Evolutionary conservation across 2,888 invertebrate genomes (phyloP).

Genomic region (Mythimna loreyi): DNA sequence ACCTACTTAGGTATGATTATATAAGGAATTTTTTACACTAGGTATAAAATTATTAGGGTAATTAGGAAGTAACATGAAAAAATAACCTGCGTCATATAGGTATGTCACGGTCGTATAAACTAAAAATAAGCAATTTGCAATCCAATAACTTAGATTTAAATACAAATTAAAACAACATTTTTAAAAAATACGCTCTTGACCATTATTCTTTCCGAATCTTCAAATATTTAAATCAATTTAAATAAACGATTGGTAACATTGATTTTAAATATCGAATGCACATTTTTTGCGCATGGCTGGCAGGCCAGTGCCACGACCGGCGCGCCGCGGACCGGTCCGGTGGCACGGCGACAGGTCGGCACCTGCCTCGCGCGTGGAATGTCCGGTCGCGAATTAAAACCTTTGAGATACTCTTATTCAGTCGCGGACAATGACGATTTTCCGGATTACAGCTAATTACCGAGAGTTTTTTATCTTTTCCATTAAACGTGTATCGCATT

Average conservation of each 20-base stretch:
- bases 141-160: slow-evolving; percentile 11
- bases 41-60: no score
- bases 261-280: slow-evolving; percentile 72
- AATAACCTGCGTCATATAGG: slow-evolving; percentile 7
- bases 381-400: slow-evolving; percentile 80
- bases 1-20: background rate
- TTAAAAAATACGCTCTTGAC: slow-evolving; percentile 19
- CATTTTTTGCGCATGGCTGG: slow-evolving; percentile 69
- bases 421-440: slow-evolving; percentile 70
- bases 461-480: slow-evolving; percentile 58
- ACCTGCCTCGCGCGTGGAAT: slow-evolving; percentile 84
- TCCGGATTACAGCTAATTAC: slow-evolving; percentile 71
- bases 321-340: slow-evolving; percentile 75
- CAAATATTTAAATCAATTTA: slow-evolving; percentile 49
- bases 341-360: slow-evolving; percentile 81
- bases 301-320: slow-evolving; percentile 66
- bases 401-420: slow-evolving; percentile 66
- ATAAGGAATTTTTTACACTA: no score
- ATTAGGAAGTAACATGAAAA: background rate
- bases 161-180: slow-evolving; percentile 17
- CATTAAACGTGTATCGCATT: slow-evolving; percentile 58
- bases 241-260: slow-evolving; percentile 63
- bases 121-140: slow-evolving; percentile 29
- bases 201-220: slow-evolving; percentile 16
- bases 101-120: slow-evolving; percentile 27